phyloP scores from a whole-genome alignment of 2,113 vertebrate genomes.

The Taurulus bubalis region DNA sequence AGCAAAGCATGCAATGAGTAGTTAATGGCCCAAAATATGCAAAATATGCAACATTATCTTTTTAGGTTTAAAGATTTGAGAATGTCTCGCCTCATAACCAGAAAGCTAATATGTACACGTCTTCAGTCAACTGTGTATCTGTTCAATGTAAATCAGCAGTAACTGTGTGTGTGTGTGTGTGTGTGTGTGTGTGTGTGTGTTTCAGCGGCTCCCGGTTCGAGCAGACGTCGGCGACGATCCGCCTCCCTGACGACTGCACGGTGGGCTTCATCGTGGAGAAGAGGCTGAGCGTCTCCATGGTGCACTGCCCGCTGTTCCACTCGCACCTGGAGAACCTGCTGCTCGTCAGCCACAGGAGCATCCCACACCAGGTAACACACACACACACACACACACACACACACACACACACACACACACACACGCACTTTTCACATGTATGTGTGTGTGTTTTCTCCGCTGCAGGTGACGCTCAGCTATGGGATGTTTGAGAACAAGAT shows the following conservation, averaged over 20 bases:
- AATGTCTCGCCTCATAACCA: not conserved
- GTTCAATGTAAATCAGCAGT: no score
- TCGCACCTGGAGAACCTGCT: slow-evolving; percentile 94
- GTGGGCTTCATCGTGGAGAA: slow-evolving; percentile 93
- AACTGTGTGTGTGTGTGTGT: not conserved
- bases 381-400: not conserved
- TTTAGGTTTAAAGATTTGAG: slow-evolving; percentile 16
- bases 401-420: not conserved
- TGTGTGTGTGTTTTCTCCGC: not conserved
- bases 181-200: not conserved
- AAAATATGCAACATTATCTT: slow-evolving; percentile 1
- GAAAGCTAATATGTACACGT: not conserved
- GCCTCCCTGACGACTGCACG: slow-evolving; percentile 92
- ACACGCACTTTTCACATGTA: not conserved
- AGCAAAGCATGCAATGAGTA: slow-evolving; percentile 27
- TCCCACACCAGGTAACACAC: slow-evolving; percentile 68
- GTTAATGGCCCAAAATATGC: slow-evolving; percentile 39
- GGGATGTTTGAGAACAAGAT: slow-evolving; percentile 92
- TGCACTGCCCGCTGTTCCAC: slow-evolving; percentile 88
- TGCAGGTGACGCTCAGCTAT: slow-evolving; percentile 93
- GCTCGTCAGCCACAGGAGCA: slow-evolving; percentile 80
- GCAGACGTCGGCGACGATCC: slow-evolving; percentile 88
- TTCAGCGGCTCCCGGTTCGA: slow-evolving; percentile 86
- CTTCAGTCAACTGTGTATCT: no score
- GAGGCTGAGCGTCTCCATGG: slow-evolving; percentile 85